Evolutionary conservation across 2,888 invertebrate species (phyloP).

Genomic region (Zygaena filipendulae): DNA sequence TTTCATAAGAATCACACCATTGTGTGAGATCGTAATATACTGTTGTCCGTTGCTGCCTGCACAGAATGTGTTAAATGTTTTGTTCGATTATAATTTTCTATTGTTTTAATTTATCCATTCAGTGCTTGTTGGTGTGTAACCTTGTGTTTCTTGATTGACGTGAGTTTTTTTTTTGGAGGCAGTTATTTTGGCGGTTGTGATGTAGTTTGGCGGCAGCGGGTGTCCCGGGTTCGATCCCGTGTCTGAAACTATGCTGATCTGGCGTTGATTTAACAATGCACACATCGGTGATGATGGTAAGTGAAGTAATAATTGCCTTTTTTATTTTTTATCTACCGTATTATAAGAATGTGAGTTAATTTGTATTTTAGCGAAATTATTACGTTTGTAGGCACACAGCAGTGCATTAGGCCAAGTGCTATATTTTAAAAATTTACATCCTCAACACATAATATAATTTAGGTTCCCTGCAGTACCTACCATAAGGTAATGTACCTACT

Average conservation of each 20-base stretch:
- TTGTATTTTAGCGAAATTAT: too few relatives aligned
- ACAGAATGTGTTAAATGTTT: constrained; percentile 3
- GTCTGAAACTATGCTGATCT: constrained; percentile 11
- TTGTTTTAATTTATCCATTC: constrained; percentile 22
- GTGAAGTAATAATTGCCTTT: constrained; percentile 16
- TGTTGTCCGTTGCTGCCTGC: too few relatives aligned
- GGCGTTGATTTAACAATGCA: constrained; percentile 41
- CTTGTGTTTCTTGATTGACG: constrained; percentile 59
- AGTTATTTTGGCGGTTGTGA: constrained; percentile 59
- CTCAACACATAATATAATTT: too few relatives aligned
- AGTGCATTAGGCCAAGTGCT: too few relatives aligned
- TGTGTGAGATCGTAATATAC: not conserved
- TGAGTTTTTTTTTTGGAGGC: constrained; percentile 38
- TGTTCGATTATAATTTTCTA: constrained; percentile 14
- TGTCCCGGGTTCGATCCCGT: constrained; percentile 50
- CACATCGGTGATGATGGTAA: constrained; percentile 63
- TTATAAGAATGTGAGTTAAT: too few relatives aligned
- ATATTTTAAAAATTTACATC: too few relatives aligned
- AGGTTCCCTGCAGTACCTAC: too few relatives aligned
- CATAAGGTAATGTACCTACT: too few relatives aligned
- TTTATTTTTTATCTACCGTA: too few relatives aligned
- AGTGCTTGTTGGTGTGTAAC: constrained; percentile 49
- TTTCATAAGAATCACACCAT: too few relatives aligned
- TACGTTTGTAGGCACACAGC: too few relatives aligned
- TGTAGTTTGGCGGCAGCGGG: constrained; percentile 45